Evolutionary conservation across 2,888 invertebrate genomes (phyloP).

Genomic region (Temnothorax unifasciatus): DNA sequence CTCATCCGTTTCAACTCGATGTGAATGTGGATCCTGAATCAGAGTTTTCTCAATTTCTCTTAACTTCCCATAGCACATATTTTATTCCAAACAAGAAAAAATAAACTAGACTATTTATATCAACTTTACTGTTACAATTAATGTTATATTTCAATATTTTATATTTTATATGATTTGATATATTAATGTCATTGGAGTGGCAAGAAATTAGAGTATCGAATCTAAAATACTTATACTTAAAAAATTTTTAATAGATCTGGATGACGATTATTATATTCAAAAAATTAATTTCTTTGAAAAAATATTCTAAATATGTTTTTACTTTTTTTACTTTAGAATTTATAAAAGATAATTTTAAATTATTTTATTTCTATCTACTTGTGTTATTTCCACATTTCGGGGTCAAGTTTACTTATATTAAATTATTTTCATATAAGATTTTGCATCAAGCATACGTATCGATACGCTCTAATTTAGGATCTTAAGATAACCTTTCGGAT

Average conservation of each 20-base stretch:
- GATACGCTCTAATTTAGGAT: background rate
- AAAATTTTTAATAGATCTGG: background rate
- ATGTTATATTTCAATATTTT: background rate
- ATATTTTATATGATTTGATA: background rate
- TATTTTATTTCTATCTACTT: no score
- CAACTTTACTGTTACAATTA: background rate
- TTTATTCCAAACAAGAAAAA: background rate
- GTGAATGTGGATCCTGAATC: background rate
- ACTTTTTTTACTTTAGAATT: background rate
- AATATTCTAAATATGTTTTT: background rate
- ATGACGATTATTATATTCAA: background rate
- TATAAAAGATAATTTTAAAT: no score
- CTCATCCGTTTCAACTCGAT: slow-evolving; percentile 54
- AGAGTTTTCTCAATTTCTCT: background rate
- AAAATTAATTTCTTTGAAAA: background rate
- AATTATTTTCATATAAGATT: background rate
- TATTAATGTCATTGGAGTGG: background rate
- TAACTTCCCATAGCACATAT: background rate
- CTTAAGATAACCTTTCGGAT: slow-evolving; percentile 42
- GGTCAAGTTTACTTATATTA: no score
- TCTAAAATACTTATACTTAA: background rate
- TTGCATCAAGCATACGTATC: background rate
- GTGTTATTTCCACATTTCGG: no score
- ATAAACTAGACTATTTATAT: slow-evolving; percentile 2
- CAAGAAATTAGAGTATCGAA: background rate